Base-by-base conservation (phyloP, 2,888 invertebrate species). In the Hofmannophila pseudospretella region DNA sequence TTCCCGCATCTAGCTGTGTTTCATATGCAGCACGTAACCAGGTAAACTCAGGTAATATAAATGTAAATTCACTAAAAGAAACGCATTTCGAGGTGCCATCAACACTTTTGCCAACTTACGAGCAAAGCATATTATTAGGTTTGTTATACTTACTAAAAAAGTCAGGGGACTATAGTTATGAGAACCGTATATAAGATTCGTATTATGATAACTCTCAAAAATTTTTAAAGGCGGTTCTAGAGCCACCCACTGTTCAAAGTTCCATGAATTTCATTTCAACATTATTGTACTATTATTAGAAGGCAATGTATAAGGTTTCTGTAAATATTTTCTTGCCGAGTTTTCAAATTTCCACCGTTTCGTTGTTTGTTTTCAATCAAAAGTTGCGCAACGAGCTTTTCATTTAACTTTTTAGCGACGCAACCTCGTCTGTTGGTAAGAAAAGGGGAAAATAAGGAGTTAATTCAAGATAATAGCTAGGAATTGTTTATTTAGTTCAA, bases 1-100 rank as follows among this genome's bases (percentile, higher is more conserved):
- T 58, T 49, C 49, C 41, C 42, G 44, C 54, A 34, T 45, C 45
- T 41, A 36, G 38, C 41, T 46, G 51, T 51, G 54, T 61, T 65
- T 57, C 55, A 51, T 54, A 57, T 65, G 59, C 67, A 60, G 44
- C 55, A 42, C 51, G 51, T 50, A 47, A 43, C 47, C 53, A 44
- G 39, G 56, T 60, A 66, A 62, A 66, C 58, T 63, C 57, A 47
- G 59, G 63, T 73, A 70, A 72, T 73, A 74, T 74, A 74, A 69
- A 74, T 74, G 73, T 72, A 67, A 74, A 73, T 75, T 58, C 45
- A 48, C 46, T 51, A 58, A 58, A 67, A 66, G 67, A 70, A 66
- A 60, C 53, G 56, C 54, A 57, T 39, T 38, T 34, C 39, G 42
- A 43, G 32, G 43, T 49, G 43, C 39, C 12, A 9, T 45, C 34